phyloP scores from a whole-genome alignment of 2,888 invertebrate species.

The Troglohyphantes excavatus region DNA sequence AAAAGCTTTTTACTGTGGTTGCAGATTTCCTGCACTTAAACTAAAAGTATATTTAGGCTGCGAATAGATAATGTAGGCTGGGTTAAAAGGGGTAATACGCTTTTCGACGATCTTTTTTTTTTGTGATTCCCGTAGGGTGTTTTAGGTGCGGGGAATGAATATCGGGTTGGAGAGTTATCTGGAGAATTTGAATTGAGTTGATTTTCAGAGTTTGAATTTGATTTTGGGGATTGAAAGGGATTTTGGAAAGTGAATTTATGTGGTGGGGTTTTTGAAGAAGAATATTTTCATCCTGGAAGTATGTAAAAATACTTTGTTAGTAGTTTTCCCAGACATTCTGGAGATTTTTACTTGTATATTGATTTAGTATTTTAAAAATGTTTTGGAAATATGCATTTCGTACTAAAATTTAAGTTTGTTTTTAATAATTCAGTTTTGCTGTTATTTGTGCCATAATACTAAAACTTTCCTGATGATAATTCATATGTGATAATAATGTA shows the following conservation, averaged over 20 bases:
- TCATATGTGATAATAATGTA: too few species aligned
- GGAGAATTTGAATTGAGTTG: background rate
- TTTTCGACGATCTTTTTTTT: constrained; percentile 35
- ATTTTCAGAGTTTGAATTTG: background rate
- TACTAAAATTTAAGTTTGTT: too few species aligned
- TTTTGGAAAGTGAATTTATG: background rate
- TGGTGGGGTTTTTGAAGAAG: background rate
- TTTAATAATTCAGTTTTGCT: too few species aligned
- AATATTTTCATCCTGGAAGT: background rate
- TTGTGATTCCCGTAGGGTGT: constrained; percentile 14
- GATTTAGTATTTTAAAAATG: too few species aligned
- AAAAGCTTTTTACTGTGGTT: constrained; percentile 42
- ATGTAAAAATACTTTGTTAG: background rate
- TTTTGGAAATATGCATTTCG: too few species aligned
- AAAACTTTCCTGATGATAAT: too few species aligned
- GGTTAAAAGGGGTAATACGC: constrained; percentile 29
- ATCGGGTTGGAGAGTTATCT: background rate
- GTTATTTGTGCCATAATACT: too few species aligned
- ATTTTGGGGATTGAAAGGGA: background rate
- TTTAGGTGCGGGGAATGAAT: background rate
- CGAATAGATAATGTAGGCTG: constrained; percentile 10
- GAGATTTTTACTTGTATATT: background rate
- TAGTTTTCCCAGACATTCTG: background rate
- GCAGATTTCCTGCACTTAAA: constrained; percentile 1
- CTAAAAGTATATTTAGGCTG: constrained; percentile 34